Conservation (phyloP, 2,888 invertebrate species). For the Apamea sordens region DNA sequence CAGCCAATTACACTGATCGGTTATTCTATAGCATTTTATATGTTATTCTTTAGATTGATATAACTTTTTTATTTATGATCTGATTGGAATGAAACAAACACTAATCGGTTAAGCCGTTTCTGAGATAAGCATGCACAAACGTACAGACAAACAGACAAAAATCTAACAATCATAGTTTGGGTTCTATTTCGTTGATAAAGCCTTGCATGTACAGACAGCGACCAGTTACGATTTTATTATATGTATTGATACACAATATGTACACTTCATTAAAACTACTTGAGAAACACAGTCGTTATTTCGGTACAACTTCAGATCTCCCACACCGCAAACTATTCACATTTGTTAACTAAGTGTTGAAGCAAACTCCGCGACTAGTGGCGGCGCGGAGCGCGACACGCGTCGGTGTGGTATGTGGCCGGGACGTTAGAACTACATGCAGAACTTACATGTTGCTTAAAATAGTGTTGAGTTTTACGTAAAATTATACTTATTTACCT, state of each 20-base stretch:
- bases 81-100: too few relatives aligned
- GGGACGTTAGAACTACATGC: neutral
- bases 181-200: too few relatives aligned
- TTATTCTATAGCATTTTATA: too few relatives aligned
- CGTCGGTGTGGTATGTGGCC: neutral
- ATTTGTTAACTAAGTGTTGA: conserved; percentile 10
- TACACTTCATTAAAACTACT: conserved; percentile 1
- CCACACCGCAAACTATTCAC: conserved; percentile 21
- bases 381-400: conserved; percentile 1
- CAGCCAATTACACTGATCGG: too few relatives aligned
- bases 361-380: conserved; percentile 27
- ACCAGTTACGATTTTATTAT: too few relatives aligned
- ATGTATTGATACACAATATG: neutral
- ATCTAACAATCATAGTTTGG: too few relatives aligned
- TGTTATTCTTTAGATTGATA: too few relatives aligned
- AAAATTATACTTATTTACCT: neutral
- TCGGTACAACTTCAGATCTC: neutral
- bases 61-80: too few relatives aligned
- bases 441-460: neutral
- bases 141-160: too few relatives aligned
- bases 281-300: neutral
- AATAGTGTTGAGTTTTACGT: neutral
- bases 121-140: too few relatives aligned
- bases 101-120: too few relatives aligned
- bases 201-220: too few relatives aligned